Conservation (phyloP, 1,140 invertebrate species). For the Mactra quadrangularis region DNA sequence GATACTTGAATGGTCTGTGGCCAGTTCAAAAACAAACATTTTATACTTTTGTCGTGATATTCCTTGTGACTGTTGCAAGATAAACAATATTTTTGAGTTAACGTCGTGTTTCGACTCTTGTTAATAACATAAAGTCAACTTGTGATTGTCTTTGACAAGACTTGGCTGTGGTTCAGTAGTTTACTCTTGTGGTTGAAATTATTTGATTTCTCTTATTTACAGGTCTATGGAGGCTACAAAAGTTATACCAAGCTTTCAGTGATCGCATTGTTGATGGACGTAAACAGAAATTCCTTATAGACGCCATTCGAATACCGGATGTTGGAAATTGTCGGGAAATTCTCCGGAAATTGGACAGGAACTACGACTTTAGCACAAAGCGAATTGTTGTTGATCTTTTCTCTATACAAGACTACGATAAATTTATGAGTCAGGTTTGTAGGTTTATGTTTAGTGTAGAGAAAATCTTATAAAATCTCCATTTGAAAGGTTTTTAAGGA, state of each 20-base stretch:
- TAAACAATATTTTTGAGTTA: no score
- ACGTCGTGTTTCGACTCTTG: no score
- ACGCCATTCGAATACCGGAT: slow-evolving; percentile 57
- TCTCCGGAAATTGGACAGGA: slow-evolving; percentile 55
- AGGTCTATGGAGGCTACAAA: slow-evolving; percentile 49
- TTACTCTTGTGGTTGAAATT: no score
- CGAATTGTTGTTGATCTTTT: slow-evolving; percentile 58
- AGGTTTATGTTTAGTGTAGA: no score
- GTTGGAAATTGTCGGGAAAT: slow-evolving; percentile 56
- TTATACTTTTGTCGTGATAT: no score
- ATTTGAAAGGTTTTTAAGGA: background rate
- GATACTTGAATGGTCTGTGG: no score
- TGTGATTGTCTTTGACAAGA: no score
- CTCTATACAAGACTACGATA: slow-evolving; percentile 47
- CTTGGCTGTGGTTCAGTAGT: no score
- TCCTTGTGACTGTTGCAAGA: no score
- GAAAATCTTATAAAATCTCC: no score
- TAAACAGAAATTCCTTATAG: slow-evolving; percentile 44
- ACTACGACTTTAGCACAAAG: slow-evolving; percentile 50
- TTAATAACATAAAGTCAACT: no score
- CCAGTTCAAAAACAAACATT: no score
- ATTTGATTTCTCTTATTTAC: background rate
- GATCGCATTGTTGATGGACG: slow-evolving; percentile 9
- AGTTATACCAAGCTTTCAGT: slow-evolving; percentile 43
- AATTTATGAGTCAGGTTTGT: slow-evolving; percentile 59